phyloP scores from a whole-genome alignment of 2,888 invertebrate genomes.

The Xiphydria camelus region DNA sequence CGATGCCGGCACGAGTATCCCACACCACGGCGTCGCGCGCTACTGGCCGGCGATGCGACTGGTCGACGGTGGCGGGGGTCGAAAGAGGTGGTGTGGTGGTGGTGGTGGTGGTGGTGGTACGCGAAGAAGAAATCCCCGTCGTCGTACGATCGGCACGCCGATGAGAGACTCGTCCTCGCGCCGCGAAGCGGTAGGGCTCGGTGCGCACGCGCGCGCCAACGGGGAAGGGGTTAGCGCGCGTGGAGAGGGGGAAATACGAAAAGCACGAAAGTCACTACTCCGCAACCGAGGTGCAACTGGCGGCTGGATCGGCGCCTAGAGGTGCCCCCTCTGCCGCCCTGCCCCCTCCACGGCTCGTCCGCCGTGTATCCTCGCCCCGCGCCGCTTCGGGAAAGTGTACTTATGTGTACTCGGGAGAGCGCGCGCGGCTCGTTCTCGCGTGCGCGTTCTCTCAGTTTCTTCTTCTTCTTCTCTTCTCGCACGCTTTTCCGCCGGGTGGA shows the following conservation, averaged over 20 bases:
- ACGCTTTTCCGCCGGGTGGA: background rate
- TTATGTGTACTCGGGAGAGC: too few relatives aligned
- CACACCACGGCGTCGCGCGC: too few relatives aligned
- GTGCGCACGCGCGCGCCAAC: constrained; percentile 9
- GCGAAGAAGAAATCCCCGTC: background rate
- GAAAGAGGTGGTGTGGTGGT: background rate
- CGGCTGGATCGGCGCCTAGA: constrained; percentile 22
- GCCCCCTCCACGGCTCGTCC: background rate
- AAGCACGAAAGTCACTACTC: constrained; percentile 32
- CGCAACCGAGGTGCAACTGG: constrained; percentile 39
- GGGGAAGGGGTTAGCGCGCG: background rate
- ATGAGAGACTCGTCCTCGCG: too few relatives aligned
- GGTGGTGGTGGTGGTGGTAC: background rate
- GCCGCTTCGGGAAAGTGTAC: too few relatives aligned
- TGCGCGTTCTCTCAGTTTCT: constrained; percentile 11
- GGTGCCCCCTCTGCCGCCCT: constrained; percentile 24
- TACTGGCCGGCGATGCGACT: too few relatives aligned
- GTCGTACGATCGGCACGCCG: background rate
- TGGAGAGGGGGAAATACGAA: constrained; percentile 17
- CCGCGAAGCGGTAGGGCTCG: background rate
- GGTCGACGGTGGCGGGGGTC: background rate
- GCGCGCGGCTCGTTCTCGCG: too few relatives aligned
- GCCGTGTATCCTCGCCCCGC: background rate
- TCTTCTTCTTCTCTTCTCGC: constrained; percentile 9
- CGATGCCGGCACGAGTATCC: too few relatives aligned